Conservation (phyloP, 2,113 vertebrate species). For the Charadrius vociferus region DNA sequence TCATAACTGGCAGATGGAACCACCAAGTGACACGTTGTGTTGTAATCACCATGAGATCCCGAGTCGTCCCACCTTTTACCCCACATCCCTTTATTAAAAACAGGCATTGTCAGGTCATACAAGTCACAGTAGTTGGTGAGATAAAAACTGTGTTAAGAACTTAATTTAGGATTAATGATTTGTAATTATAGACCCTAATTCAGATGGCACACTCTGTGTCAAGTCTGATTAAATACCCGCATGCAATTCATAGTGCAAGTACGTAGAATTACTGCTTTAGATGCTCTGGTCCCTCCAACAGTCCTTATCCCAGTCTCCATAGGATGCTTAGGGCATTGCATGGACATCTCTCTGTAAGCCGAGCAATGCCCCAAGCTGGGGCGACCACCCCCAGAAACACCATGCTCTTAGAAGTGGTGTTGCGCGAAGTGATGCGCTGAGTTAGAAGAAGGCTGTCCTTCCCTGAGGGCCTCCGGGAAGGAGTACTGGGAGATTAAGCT, state of each 20-base stretch:
- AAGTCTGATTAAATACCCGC: background rate
- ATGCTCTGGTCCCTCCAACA: background rate
- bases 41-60: background rate
- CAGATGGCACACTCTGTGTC: background rate
- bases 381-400: accelerated
- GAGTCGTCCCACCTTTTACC: background rate
- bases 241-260: background rate
- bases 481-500: background rate
- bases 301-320: background rate
- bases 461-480: background rate
- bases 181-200: background rate
- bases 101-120: background rate
- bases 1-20: background rate
- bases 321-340: background rate
- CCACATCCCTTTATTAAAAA: background rate
- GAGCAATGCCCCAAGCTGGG: background rate
- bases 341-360: background rate
- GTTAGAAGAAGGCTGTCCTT: background rate
- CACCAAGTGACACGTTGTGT: background rate
- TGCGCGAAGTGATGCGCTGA: background rate
- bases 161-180: background rate
- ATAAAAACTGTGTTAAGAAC: background rate
- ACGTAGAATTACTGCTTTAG: background rate
- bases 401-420: background rate
- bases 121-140: background rate